These are phyloP conservation scores for Plectus sambesii DNA, from an alignment of 1,140 invertebrate species.

Conservation along the genomic window DNA sequence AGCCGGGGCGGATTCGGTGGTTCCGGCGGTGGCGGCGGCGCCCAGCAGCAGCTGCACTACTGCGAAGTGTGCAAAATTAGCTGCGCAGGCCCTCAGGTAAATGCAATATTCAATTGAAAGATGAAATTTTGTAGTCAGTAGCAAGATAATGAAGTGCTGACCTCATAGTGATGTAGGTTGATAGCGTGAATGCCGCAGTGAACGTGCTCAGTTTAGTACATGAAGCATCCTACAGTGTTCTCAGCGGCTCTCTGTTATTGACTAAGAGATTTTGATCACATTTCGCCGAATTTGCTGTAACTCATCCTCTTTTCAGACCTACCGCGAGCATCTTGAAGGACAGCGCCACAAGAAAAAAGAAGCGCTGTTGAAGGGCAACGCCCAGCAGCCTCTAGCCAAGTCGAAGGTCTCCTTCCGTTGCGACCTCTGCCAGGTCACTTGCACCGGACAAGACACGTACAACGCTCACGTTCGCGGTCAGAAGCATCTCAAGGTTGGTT, in stretches of 20 bases:
- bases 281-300: not conserved
- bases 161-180: not conserved
- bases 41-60: constrained; percentile 67
- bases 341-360: constrained; percentile 99
- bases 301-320: constrained; percentile 61
- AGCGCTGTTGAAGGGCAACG: constrained; percentile 63
- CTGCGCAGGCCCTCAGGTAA: constrained; percentile 76
- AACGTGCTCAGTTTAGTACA: no score
- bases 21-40: no score
- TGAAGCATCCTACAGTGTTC: not conserved
- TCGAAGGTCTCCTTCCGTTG: constrained; percentile 52
- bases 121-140: constrained; percentile 2
- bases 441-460: constrained; percentile 92
- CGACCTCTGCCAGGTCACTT: constrained; percentile 85
- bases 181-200: no score
- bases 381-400: constrained; percentile 15
- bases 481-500: constrained; percentile 77
- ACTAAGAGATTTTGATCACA: no score
- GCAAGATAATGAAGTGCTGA: no score
- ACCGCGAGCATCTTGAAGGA: constrained; percentile 89
- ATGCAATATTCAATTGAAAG: constrained; percentile 4
- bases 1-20: not conserved
- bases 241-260: no score
- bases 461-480: constrained; percentile 90
- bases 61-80: constrained; percentile 96